Evolutionary conservation across 2,797 vertebrate genomes (phyloP), one percentile per base, ranked within the genome.

Genomic region (Coccyzus lansbergi): DNA sequence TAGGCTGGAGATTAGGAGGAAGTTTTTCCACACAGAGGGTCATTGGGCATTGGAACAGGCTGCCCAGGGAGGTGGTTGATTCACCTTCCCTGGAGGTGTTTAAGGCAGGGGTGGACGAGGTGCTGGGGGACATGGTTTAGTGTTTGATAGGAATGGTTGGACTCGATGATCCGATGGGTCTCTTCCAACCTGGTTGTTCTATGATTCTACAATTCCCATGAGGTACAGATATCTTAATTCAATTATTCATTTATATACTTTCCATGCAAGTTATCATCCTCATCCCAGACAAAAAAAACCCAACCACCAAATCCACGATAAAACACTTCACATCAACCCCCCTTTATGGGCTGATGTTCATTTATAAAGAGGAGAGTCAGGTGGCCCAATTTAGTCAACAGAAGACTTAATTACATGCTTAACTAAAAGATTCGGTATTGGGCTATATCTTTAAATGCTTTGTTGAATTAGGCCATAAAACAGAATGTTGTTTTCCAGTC

Each of bases 221-320:
- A 55, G 65, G 65, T 36, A 34, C 0, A 0, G 76, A 91, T 91
- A 78, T 38, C 51, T 95, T 93, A 85, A 81, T 87, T 88, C 44
- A 89, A 92, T 95, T 92, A 90, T 64, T 89, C 51, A 83, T 56
- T 90, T 81, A 15, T 3, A 12, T 42, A 58, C 62, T 49, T 92
- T 91, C 81, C 86, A 55, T 81, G 21, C 34, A 55, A 46, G n/a
- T 81, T 78, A 40, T 75, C 0, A 0, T 34, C 15, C 33, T 71
- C 33, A 36, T 75, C 29, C 16, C n/a, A n/a, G n/a, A n/a, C n/a
- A n/a, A n/a, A n/a, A 29, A 62, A 38, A 18, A n/a, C n/a, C 55
- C 29, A 64, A 24, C 6, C 11, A 31, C 7, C 24, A 78, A 46
- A 65, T 9, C 26, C 19, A 1, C 20, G 68, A 31, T 24, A 34